Evolutionary conservation across 1,140 invertebrate genomes (phyloP), one percentile per base, ranked within the genome.

Genomic region (Drosophila ficusphila): DNA sequence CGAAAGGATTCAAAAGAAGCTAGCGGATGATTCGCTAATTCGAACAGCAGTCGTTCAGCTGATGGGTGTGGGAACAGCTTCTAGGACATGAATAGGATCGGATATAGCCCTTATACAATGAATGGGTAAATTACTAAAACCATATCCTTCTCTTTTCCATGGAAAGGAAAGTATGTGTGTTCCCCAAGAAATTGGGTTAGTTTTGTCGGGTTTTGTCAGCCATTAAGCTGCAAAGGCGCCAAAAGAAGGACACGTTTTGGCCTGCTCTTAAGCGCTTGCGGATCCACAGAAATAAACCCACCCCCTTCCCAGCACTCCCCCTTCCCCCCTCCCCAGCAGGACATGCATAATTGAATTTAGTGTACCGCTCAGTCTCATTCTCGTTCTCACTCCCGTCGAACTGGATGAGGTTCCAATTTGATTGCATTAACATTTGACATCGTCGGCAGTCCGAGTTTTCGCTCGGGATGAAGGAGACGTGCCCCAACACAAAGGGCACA

Each of bases 341-440:
- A 67, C 21, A 41, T 72, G 44, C 56, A 73, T 73, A 73, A 73
- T 74, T 74, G 70, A 74, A 74, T 74, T 74, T 52, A 42, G 57
- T 64, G 42, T 46, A 25, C 25, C 42, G 27, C 18, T 38, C 25
- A 7, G 27, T 21, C 34, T 12, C 44, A 36, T 12, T 51, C 44
- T 18, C 21, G 31, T 60, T 65, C 57, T 14, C 62, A 33, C 44
- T 64, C 27, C 62, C 54, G 57, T 25, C 58, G 44, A 71, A 51
- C 47, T 73, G 69, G 62, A 73, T 73, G 68, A 73, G 69, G 69
- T 73, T 73, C 69, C 69, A 73, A 73, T 73, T 62, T 74, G 71
- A 74, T 74, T 74, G 71, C 57, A 74, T 74, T 74, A 74, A 74
- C 71, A 74, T 74, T 74, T 74, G 70, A 74, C 71, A 74, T 74